Percentiles rank a stretch among this genome's conserved stretches.
Conservation (phyloP, 2,888 invertebrate genomes). For the Oligia latruncula region DNA sequence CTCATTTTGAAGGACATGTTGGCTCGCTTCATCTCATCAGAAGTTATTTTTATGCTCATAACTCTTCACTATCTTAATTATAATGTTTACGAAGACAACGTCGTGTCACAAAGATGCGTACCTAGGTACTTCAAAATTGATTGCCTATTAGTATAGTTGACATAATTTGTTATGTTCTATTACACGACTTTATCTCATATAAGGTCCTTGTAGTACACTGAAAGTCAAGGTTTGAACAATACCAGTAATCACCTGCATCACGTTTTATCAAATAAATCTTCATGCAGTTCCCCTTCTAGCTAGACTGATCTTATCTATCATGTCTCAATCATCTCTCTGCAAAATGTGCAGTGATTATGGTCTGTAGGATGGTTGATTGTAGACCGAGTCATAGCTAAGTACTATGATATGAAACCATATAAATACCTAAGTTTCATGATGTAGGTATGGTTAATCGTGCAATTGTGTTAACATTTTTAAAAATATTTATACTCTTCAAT, state of each 20-base stretch:
- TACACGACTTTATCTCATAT: constrained; percentile 4
- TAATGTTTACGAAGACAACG: constrained; percentile 47
- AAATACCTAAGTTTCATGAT: constrained; percentile 23
- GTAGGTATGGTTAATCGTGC: background rate
- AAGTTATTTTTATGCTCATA: constrained; percentile 57
- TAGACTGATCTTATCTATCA: constrained; percentile 17
- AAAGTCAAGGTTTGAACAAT: constrained; percentile 35
- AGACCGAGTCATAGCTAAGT: background rate
- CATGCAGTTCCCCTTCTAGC: constrained; percentile 24
- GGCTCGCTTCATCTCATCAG: constrained; percentile 18
- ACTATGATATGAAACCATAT: background rate
- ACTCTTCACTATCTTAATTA: constrained; percentile 64
- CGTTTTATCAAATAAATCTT: constrained; percentile 32
- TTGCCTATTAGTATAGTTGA: constrained; percentile 32
- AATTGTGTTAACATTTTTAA: background rate
- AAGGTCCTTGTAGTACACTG: background rate
- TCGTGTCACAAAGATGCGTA: constrained; percentile 30
- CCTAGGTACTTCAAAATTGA: constrained; percentile 44
- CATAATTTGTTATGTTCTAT: background rate
- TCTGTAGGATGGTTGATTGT: background rate
- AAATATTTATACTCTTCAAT: background rate
- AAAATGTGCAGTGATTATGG: constrained; percentile 32
- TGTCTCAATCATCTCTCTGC: constrained; percentile 24
- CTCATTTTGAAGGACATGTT: background rate
- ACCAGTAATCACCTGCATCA: background rate